Conservation (phyloP, 2,797 vertebrate species). For the Champsocephalus esox region DNA sequence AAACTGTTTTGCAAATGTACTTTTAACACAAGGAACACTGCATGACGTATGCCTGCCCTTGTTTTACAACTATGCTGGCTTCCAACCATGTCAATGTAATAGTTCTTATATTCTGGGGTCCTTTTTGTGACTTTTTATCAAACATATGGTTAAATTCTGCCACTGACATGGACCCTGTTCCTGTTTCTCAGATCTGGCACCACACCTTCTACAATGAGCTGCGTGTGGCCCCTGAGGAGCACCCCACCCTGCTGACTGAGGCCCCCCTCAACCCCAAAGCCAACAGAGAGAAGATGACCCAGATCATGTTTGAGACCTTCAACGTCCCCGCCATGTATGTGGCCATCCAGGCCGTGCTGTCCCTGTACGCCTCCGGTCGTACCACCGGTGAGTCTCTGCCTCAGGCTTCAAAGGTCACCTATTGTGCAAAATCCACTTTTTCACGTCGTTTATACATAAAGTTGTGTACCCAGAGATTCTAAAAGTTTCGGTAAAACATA, state of each 20-base stretch:
- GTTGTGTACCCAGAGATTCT: no score
- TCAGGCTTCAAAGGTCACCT: neutral
- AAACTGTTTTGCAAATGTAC: no score
- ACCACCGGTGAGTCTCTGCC: constrained; percentile 84
- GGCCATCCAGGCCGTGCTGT: constrained; percentile 88
- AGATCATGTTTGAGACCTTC: constrained; percentile 93
- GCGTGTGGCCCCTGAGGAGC: constrained; percentile 96
- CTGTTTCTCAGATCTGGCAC: constrained; percentile 93
- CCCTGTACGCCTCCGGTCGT: constrained; percentile 88
- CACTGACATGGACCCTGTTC: neutral
- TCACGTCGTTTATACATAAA: no score
- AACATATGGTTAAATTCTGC: neutral
- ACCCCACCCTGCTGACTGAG: constrained; percentile 97
- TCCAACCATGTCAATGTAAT: no score
- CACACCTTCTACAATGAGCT: constrained; percentile 99
- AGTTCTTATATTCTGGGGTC: no score
- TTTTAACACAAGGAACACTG: no score
- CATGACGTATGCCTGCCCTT: no score
- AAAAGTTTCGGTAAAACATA: no score
- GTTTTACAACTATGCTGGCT: no score
- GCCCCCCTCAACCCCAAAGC: constrained; percentile 98
- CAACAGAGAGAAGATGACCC: constrained; percentile 99
- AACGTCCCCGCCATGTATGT: constrained; percentile 89
- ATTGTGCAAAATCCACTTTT: no score
- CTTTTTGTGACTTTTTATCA: no score